Percentiles rank a stretch among this genome's conserved stretches.
Evolutionary conservation across 1,140 invertebrate genomes (phyloP).

Genomic region (Batillaria attramentaria): DNA sequence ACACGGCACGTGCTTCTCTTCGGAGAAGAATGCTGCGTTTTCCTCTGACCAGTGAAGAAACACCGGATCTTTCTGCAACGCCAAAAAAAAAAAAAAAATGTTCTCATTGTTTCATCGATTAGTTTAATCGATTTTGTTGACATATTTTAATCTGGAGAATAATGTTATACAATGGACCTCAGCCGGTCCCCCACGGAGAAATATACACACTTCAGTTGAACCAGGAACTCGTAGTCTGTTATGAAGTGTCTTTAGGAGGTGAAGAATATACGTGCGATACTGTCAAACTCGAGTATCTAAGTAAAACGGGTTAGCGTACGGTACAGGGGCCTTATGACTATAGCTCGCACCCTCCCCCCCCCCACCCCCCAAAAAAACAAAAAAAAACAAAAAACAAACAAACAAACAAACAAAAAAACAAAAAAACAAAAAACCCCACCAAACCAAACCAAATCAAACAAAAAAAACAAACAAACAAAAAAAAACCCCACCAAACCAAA

Average conservation of each 20-base stretch:
- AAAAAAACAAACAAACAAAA: too few relatives aligned
- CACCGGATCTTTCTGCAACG: constrained; percentile 53
- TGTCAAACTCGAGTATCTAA: background rate
- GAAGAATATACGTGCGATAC: background rate
- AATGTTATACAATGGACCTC: background rate
- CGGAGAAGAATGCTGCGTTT: constrained; percentile 50
- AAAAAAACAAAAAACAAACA: too few relatives aligned
- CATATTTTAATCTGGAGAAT: background rate
- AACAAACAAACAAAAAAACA: too few relatives aligned
- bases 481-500: too few relatives aligned
- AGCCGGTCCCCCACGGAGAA: too few relatives aligned
- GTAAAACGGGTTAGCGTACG: too few relatives aligned
- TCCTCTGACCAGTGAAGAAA: constrained; percentile 52
- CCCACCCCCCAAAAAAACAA: too few relatives aligned
- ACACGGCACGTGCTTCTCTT: constrained; percentile 50
- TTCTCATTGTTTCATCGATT: background rate
- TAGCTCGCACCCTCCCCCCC: too few relatives aligned
- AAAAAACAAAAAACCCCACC: too few relatives aligned
- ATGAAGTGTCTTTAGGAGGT: background rate
- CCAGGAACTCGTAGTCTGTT: background rate
- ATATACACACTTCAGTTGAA: constrained; percentile 4
- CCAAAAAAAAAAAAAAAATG: constrained; percentile 27
- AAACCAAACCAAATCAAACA: too few relatives aligned
- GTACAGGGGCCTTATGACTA: too few relatives aligned
- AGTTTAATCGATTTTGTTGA: background rate